Conservation (phyloP, 2,888 invertebrate species). For the Drosophila aldrichi region DNA sequence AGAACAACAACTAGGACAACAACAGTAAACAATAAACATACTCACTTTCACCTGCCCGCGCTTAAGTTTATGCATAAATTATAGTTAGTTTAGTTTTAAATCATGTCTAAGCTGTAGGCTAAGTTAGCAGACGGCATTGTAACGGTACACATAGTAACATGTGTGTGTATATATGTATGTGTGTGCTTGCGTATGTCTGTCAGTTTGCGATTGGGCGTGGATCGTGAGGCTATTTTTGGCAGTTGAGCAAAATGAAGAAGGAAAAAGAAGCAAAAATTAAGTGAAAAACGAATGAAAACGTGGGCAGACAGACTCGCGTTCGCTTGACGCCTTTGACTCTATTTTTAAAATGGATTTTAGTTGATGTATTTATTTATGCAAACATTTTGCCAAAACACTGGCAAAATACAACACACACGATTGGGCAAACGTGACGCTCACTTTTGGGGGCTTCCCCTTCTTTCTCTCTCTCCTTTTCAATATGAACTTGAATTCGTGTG, state of each 20-base stretch:
- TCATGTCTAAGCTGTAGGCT: conserved; percentile 43
- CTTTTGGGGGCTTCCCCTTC: conserved; percentile 26
- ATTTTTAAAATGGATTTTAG: conserved; percentile 61
- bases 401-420: conserved; percentile 59
- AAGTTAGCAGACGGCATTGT: conserved; percentile 36
- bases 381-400: conserved; percentile 34
- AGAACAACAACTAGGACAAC: conserved; percentile 27
- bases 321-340: conserved; percentile 42
- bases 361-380: conserved; percentile 63
- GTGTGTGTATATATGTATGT: not conserved
- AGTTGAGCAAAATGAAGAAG: conserved; percentile 57
- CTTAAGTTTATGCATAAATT: conserved; percentile 44
- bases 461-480: conserved; percentile 36
- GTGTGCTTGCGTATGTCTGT: conserved; percentile 21
- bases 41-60: conserved; percentile 69
- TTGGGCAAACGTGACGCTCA: conserved; percentile 70
- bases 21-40: conserved; percentile 35
- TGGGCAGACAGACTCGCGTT: conserved; percentile 61
- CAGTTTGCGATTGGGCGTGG: conserved; percentile 55
- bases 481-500: conserved; percentile 35
- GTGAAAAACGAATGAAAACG: conserved; percentile 62
- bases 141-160: conserved; percentile 26
- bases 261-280: conserved; percentile 44
- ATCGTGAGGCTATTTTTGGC: conserved; percentile 66
- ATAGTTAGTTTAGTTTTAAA: conserved; percentile 50